Evolutionary conservation across 2,797 vertebrate species (phyloP).

Genomic region (Gorsachius magnificus): DNA sequence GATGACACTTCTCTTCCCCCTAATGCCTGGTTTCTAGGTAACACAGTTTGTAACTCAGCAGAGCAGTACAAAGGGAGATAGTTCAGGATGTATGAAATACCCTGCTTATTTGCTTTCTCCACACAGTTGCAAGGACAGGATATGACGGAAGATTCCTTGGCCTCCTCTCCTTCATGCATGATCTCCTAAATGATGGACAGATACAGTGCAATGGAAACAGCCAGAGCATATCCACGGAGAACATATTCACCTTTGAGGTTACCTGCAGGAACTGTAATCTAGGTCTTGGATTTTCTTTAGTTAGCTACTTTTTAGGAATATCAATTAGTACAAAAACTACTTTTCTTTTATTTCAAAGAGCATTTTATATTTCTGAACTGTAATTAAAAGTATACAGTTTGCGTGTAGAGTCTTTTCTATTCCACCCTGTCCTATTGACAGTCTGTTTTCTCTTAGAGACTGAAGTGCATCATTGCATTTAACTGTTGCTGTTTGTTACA

Average conservation of each 20-base stretch:
- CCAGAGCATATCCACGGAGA: background rate
- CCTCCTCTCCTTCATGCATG: background rate
- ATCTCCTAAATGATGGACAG: background rate
- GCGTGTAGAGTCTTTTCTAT: background rate
- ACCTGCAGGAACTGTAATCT: background rate
- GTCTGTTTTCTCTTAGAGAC: background rate
- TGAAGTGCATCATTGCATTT: slow-evolving; percentile 8
- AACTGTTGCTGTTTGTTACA: background rate
- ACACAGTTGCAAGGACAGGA: background rate
- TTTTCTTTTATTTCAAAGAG: background rate
- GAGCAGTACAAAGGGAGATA: background rate
- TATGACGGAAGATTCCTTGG: background rate
- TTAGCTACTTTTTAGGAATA: background rate
- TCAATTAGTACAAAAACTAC: background rate
- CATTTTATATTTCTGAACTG: background rate
- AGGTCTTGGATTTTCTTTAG: background rate
- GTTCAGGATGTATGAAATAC: background rate
- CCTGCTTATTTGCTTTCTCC: background rate
- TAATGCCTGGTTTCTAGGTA: background rate
- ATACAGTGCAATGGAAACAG: background rate
- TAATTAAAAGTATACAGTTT: background rate
- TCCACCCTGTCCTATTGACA: background rate
- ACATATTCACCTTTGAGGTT: background rate
- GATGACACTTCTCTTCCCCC: background rate
- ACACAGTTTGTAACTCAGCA: background rate